Base-by-base conservation (phyloP, 2,888 invertebrate genomes). In the Resseliella maxima region DNA sequence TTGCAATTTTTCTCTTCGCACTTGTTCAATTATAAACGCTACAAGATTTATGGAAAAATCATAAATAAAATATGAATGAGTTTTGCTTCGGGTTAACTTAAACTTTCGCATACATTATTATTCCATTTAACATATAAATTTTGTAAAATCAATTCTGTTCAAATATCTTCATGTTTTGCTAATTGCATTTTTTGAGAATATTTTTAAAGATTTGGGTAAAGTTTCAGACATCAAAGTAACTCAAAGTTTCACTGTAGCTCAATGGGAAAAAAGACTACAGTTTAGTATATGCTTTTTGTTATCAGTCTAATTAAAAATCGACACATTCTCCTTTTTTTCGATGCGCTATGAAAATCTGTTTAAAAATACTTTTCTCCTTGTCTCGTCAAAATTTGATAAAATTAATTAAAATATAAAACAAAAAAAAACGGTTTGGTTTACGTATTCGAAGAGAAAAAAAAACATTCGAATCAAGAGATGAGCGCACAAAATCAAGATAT, bases 11-110 rank as follows among this genome's bases (percentile, higher is more conserved):
- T 72, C n/a, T 24, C 59, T 72, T 72, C 35, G 15, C 72, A 59
- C 59, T 59, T 59, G 59, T 59, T 24, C 59, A 72, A 72, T 72
- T 72, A 72, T 72, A 12, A 72, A 72, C 72, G 72, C 72, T 31
- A 72, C n/a, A 35, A 27, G 31, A 72, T 31, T 31, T 72, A 72
- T 72, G 72, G 59, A 72, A 31, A 50, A 72, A 31, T 72, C 72
- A 72, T 72, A 18, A 72, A 72, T 72, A 72, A 72, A 72, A 15
- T 5, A 41, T 41, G n/a, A n/a, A 72, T 72, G 31, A 72, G 31
- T 21, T 15, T 35, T 31, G 31, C 31, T 72, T 72, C 31, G 31
- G 31, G 59, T n/a, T 59, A 24, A 59, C 50, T 18, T 18, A 18
- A 18, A 12, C 50, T 18, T 50, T 18, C 2, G 50, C 50, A 50